phyloP scores from a whole-genome alignment of 1,140 invertebrate species.

The Leptopilina boulardi region DNA sequence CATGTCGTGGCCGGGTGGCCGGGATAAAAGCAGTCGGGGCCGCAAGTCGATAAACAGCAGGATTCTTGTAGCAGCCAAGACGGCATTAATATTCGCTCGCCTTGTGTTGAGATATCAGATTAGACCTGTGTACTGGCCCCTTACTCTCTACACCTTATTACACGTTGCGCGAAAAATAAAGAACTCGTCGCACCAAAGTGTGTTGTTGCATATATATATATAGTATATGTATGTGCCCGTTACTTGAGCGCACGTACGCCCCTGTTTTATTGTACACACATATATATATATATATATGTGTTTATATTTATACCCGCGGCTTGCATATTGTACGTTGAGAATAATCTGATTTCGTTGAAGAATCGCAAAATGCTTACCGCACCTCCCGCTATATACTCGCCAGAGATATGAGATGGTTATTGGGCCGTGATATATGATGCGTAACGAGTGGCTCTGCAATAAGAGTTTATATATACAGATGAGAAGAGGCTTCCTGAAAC shows the following conservation, averaged over 20 bases:
- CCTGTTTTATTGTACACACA: constrained; percentile 19
- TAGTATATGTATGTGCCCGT: background rate
- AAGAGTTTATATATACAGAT: background rate
- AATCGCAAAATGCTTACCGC: constrained; percentile 9
- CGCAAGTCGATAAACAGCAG: constrained; percentile 45
- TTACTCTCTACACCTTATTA: constrained; percentile 45
- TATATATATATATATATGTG: too few species aligned
- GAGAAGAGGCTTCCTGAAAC: background rate
- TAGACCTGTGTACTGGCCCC: constrained; percentile 37
- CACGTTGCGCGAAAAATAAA: constrained; percentile 50
- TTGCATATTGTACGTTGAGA: constrained; percentile 9
- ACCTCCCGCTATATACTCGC: background rate
- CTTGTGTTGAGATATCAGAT: constrained; percentile 51
- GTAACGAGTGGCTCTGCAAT: constrained; percentile 17
- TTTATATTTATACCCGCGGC: too few species aligned
- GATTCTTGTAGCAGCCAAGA: constrained; percentile 43
- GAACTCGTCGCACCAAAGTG: background rate
- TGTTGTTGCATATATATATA: too few species aligned
- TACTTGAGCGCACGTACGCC: background rate
- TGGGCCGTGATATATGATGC: constrained; percentile 27
- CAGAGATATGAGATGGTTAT: constrained; percentile 3
- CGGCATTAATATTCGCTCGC: constrained; percentile 53
- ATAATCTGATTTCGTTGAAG: constrained; percentile 22
- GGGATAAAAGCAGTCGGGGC: constrained; percentile 41
- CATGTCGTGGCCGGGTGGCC: constrained; percentile 41